Conservation (phyloP, 2,113 vertebrate genomes). For the Melanostigma gelatinosum region DNA sequence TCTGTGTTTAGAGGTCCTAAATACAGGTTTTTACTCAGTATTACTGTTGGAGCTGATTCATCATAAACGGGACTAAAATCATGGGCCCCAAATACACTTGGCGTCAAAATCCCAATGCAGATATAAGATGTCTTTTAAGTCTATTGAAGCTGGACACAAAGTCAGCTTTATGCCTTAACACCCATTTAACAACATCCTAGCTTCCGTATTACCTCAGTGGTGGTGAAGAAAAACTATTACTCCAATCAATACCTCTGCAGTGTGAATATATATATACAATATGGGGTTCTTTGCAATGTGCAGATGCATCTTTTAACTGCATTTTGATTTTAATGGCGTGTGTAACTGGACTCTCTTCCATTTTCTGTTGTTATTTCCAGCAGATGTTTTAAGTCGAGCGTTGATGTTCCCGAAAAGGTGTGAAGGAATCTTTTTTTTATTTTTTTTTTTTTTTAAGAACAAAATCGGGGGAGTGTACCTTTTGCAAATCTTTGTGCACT, state of each 20-base stretch:
- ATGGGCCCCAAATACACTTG: conserved; percentile 31
- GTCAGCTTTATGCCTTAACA: conserved; percentile 63
- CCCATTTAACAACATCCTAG: conserved; percentile 15
- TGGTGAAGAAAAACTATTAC: conserved; percentile 32
- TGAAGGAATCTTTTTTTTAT: background rate
- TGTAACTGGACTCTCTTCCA: conserved; percentile 37
- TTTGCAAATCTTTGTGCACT: conserved; percentile 37
- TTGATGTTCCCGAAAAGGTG: conserved; percentile 1
- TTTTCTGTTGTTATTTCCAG: background rate
- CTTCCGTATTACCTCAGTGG: conserved; percentile 56
- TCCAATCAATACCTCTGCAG: conserved; percentile 57
- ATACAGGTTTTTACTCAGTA: conserved; percentile 67
- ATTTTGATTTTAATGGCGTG: conserved; percentile 57
- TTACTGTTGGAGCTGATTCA: conserved; percentile 56
- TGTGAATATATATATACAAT: conserved; percentile 51
- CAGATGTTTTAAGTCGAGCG: conserved; percentile 8
- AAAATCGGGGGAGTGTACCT: conserved; percentile 48
- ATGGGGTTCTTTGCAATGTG: conserved; percentile 20
- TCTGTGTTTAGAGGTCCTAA: conserved; percentile 46
- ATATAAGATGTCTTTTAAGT: conserved; percentile 54
- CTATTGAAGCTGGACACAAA: conserved; percentile 28
- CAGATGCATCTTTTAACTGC: conserved; percentile 47
- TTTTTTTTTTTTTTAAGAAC: conserved; percentile 6
- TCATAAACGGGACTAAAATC: conserved; percentile 21
- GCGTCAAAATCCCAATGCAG: conserved; percentile 53